These are phyloP conservation scores for Bos taurus DNA, from an alignment of 2,113 vertebrate genomes.

Conservation along the genomic window ARS-UCD2.0 NC_037353.1:6091001-6091500, in stretches of 20 bases:
- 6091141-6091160: not conserved
- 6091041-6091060: not conserved
- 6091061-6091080: not conserved
- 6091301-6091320: not conserved
- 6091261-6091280: not conserved
- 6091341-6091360: not conserved
- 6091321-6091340: not conserved
- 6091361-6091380: rapidly evolving
- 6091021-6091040: not conserved
- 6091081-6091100: not conserved
- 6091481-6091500: not conserved
- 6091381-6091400: not conserved
- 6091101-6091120: not conserved
- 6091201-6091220: not conserved
- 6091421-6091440: not conserved
- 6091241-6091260: not conserved
- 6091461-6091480: not conserved
- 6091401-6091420: not conserved
- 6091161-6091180: not conserved
- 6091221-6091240: not conserved
- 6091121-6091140: not conserved
- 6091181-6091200: not conserved
- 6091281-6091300: not conserved
- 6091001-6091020: not conserved
- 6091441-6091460: rapidly evolving